Conservation (phyloP, 2,113 vertebrate species). For the Dicerorhinus sumatrensis region DNA sequence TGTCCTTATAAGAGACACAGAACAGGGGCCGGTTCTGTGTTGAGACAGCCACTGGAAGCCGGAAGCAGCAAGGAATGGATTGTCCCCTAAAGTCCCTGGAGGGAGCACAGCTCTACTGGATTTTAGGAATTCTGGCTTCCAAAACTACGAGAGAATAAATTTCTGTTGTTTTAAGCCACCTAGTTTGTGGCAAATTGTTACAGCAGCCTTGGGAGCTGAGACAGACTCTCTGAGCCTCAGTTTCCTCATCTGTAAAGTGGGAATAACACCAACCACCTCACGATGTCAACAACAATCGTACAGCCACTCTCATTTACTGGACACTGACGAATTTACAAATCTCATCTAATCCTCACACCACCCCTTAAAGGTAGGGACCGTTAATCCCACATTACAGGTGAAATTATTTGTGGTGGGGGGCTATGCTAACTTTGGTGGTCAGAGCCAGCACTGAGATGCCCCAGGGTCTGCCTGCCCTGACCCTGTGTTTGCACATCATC, state of each 20-base stretch:
- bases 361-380: background rate
- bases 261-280: background rate
- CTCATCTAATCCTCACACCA: background rate
- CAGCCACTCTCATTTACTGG: background rate
- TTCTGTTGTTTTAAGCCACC: background rate
- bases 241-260: background rate
- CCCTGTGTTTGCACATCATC: background rate
- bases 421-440: background rate
- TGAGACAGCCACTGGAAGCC: no score
- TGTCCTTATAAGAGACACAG: background rate
- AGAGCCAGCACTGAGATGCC: background rate
- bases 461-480: background rate
- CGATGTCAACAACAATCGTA: background rate
- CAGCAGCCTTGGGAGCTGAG: background rate
- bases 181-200: background rate
- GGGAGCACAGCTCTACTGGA: background rate
- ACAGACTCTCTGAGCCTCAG: background rate
- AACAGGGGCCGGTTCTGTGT: no score
- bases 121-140: background rate
- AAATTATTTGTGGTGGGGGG: background rate
- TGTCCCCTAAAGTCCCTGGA: background rate
- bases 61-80: background rate
- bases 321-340: background rate
- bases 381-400: background rate
- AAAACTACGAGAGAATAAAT: background rate